These are phyloP conservation scores for Arbacia lixula DNA, from an alignment of 53 echinoderm and acorn worm species.

Conservation along the genomic window DNA sequence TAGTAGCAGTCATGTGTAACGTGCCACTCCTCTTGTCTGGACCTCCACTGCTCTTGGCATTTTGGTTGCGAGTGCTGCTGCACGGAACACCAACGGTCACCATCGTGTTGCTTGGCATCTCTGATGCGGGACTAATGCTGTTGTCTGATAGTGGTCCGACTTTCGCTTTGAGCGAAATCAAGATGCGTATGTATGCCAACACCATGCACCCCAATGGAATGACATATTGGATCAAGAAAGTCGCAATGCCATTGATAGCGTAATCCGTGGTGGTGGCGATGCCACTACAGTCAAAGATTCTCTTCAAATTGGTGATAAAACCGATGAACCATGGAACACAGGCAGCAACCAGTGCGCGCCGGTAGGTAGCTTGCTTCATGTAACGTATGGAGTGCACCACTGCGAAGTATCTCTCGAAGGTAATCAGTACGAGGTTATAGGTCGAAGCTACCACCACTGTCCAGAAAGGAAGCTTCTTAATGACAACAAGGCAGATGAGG, in stretches of 20 bases:
- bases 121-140: too few species aligned
- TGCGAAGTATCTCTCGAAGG: slow-evolving; percentile 70
- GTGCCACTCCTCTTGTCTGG: too few species aligned
- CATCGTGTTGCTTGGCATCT: too few species aligned
- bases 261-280: neutral
- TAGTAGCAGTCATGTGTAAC: too few species aligned
- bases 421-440: slow-evolving; percentile 63
- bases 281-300: neutral
- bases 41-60: too few species aligned
- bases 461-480: slow-evolving; percentile 69
- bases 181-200: slow-evolving; percentile 17
- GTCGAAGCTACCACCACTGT: slow-evolving; percentile 59
- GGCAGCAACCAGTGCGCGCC: neutral
- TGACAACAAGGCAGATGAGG: slow-evolving; percentile 59
- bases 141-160: too few species aligned
- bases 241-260: neutral
- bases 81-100: too few species aligned
- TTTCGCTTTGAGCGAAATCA: neutral
- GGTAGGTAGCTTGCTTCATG: slow-evolving; percentile 8
- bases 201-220: slow-evolving; percentile 16
- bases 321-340: slow-evolving; percentile 34
- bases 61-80: too few species aligned
- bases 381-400: slow-evolving; percentile 64
- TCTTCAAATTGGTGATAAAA: neutral
- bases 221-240: slow-evolving; percentile 36